Base-by-base conservation (phyloP, 64 coral and sea anemone genomes). In the Montipora cactus region DNA sequence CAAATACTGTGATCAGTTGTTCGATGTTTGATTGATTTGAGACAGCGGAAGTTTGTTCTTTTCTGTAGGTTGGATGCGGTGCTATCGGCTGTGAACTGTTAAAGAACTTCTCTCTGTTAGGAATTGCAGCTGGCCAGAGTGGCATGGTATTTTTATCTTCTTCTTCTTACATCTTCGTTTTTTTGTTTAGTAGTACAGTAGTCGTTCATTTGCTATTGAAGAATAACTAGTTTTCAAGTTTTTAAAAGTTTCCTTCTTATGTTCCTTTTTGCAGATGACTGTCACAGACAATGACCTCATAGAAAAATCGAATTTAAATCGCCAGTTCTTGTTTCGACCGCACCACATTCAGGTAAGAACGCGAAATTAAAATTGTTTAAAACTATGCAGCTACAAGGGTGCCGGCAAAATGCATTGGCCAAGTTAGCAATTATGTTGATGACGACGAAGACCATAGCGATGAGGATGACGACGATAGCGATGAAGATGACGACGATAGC, bases 21-120 rank as follows among this genome's bases (percentile, higher is more conserved):
- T 55, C 10, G 52, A 55, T 55, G 52, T 7, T 55, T 55, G 52
- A 62, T 69, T 86, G 51, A 22, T 69, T 66, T 64, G 49, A 7
- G 10, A 10, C 6, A 55, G 6, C 10, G 52, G 52, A 55, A 5
- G 9, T 64, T 12, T 71, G 12, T 93, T 16, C 79, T 15, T 45
- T 85, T 78, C 67, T n/a, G 13, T 61, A 99, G 97, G 94, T 99
- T 52, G 97, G 97, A 23, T 99, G 97, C 91, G 97, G 97, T 74
- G 97, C 97, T 22, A 99, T 99, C 44, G 97, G 97, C 5, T 99
- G 97, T 91, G 97, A 99, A 81, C 90, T 99, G 18, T 91, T 99
- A 47, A 99, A 99, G 78, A 99, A 99, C 59, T 94, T 96, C 59
- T 94, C 97, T 20, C 72, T 94, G 53, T 88, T 96, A 44, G 97